Conservation (phyloP, 30 jellyfish, hydroid and myxozoan genomes). For the Turritopsis rubra region DNA sequence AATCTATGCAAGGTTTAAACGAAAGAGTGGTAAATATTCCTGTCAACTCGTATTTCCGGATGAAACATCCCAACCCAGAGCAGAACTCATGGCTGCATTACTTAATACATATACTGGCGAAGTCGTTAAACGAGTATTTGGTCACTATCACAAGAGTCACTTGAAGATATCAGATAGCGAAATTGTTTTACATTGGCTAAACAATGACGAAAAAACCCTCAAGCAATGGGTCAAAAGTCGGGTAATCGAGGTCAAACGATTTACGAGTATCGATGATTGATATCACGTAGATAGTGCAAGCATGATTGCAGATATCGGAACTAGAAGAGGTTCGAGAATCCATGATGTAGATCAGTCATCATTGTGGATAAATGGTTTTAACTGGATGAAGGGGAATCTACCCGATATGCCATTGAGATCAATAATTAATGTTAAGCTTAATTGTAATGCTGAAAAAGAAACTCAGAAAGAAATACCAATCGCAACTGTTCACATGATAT, state of each 20-base stretch:
- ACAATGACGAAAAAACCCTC: constrained; percentile 10
- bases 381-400: background rate
- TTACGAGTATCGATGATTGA: background rate
- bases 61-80: background rate
- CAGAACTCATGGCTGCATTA: background rate
- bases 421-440: background rate
- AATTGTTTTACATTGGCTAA: constrained; percentile 11
- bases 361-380: constrained; percentile 6
- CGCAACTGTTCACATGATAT: background rate
- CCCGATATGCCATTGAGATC: background rate
- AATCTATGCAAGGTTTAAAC: background rate
- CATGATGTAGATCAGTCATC: constrained; percentile 12
- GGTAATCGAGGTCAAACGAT: constrained; percentile 21
- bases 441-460: background rate
- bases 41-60: constrained; percentile 16
- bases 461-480: background rate
- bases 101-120: constrained; percentile 9
- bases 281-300: background rate
- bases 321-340: constrained; percentile 22
- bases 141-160: background rate
- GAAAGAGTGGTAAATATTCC: background rate
- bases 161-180: constrained; percentile 9
- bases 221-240: constrained; percentile 28
- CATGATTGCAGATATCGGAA: constrained; percentile 25
- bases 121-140: constrained; percentile 16